Percentiles rank a stretch among this genome's conserved stretches.
Evolutionary conservation across 1,140 invertebrate species (phyloP).

Genomic region (Papilio polyxenes): DNA sequence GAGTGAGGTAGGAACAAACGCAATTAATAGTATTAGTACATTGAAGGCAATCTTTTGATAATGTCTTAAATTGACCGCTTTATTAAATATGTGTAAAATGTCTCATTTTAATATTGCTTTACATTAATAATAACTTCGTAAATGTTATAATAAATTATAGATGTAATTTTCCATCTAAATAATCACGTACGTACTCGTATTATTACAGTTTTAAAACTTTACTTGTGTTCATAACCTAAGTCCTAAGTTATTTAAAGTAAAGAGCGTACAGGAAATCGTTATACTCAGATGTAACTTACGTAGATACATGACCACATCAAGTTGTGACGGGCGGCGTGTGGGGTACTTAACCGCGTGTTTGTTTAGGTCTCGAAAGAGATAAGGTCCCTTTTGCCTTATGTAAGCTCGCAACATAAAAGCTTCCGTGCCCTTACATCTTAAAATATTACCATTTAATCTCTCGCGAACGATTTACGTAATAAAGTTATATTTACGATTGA

Average conservation of each 20-base stretch:
- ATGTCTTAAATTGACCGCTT: neutral
- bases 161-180: neutral
- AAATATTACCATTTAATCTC: conserved; percentile 34
- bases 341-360: conserved; percentile 29
- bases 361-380: conserved; percentile 33
- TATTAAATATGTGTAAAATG: no score
- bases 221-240: neutral
- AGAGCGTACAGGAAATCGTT: neutral
- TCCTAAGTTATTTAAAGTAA: conserved; percentile 3
- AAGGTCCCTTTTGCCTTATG: conserved; percentile 30
- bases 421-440: conserved; percentile 25
- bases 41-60: neutral
- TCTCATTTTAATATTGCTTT: neutral
- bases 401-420: conserved; percentile 26
- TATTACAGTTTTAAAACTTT: neutral
- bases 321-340: conserved; percentile 17
- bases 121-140: no score
- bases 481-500: neutral
- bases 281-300: conserved; percentile 22
- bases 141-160: neutral
- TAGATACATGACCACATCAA: conserved; percentile 22
- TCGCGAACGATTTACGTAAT: neutral
- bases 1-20: neutral
- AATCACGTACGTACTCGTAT: neutral
- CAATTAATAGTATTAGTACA: neutral